phyloP scores from a whole-genome alignment of 2,113 vertebrate genomes.

The Datnioides undecimradiatus region DNA sequence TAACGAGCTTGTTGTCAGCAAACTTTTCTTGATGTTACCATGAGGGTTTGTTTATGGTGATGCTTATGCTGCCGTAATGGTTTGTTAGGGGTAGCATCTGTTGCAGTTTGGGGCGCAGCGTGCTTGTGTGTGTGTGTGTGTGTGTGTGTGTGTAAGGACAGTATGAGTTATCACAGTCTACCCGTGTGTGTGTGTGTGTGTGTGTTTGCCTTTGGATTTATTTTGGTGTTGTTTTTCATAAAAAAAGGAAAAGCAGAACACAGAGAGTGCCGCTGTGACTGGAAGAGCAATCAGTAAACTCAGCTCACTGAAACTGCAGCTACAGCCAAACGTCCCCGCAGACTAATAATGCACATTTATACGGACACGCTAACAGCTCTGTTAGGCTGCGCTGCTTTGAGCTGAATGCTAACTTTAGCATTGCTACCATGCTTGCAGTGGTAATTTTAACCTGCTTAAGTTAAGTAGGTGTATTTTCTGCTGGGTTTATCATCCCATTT shows the following conservation, averaged over 20 bases:
- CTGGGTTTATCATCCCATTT: too few relatives aligned
- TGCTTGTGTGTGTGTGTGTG: background rate
- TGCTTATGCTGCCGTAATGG: conserved; percentile 59
- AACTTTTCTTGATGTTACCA: conserved; percentile 70
- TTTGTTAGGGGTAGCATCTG: conserved; percentile 61
- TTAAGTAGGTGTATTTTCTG: background rate
- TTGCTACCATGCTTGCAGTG: background rate
- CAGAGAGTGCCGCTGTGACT: too few relatives aligned
- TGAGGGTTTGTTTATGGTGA: conserved; percentile 60
- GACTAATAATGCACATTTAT: background rate
- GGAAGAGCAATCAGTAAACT: too few relatives aligned
- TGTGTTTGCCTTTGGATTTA: background rate
- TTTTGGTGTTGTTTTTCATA: background rate
- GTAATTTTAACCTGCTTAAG: background rate
- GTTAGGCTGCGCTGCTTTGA: background rate
- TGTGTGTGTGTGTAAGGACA: background rate
- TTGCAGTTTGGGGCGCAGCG: conserved; percentile 34
- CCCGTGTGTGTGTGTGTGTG: background rate
- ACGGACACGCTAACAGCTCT: background rate
- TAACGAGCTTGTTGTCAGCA: conserved; percentile 67
- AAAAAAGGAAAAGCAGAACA: too few relatives aligned
- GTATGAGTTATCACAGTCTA: background rate
- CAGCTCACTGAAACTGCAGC: background rate
- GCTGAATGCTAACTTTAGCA: background rate
- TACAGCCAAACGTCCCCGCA: background rate